Evolutionary conservation across 2,888 invertebrate species (phyloP), one percentile per base, ranked within the genome.

Genomic region (Torymus auratus): DNA sequence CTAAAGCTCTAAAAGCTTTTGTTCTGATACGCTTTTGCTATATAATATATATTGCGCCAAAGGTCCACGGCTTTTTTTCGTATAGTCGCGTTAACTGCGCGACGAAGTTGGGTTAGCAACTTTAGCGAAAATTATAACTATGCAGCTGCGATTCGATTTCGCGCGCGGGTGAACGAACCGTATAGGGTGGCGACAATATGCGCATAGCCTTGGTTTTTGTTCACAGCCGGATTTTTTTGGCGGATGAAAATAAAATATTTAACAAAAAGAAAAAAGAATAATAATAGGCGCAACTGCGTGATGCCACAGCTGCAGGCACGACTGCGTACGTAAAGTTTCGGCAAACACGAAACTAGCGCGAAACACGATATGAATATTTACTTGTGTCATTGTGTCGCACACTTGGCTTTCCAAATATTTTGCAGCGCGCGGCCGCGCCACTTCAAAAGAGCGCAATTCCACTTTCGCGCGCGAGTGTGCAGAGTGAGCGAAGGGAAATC

Each of bases 331-430:
- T 53, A 28, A 20, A 81, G 69, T 64, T 62, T 72, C 52, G 68
- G 50, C 77, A 68, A 80, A 72, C 56, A 72, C 28, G 28, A 69
- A 77, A 72, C 68, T 53, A 72, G 52, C 55, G 20, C 72, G 67
- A 67, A 68, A 78, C 56, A 20, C 61, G 55, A 14, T 69, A 73
- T 77, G 76, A 81, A 77, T 73, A 77, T 81, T 77, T 81, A 69
- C 69, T 50, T 50, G 23, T 20, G 69, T 68, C 55, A 64, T 77
- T 62, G 41, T 69, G 64, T 67, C 65, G 14, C 28, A 28, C 28
- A 2, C 28, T 23, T 13, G 28, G 0, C 53, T 17, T 64, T 67
- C 52, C 68, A 76, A 72, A 78, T 72, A 71, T 78, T 78, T 78
- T 78, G 23, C 65, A 23, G 58, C 10, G 13, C 53, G 15, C 20